Evolutionary conservation across 2,113 vertebrate genomes (phyloP), one percentile per base, ranked within the genome.

Genomic region (Tragelaphus imberbis): DNA sequence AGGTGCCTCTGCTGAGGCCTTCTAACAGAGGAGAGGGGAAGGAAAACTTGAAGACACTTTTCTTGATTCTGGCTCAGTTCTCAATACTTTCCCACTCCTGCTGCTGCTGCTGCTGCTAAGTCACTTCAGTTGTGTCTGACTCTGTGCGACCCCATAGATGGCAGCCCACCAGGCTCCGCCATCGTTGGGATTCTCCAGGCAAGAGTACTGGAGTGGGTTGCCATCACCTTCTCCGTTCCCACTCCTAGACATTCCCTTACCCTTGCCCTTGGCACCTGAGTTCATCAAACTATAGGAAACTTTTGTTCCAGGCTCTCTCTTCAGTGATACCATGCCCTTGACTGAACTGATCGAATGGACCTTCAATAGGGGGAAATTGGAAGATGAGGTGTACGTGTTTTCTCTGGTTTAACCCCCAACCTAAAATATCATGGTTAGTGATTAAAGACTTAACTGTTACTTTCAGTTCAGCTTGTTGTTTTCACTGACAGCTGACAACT

Each of bases 401-500:
- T 89, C 16, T 84, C 49, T 33, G 30, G 9, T 47, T 91, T 47
- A 84, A 47, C 3, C 5, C 28, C 58, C 58, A 36, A 9, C 17
- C 93, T 65, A 59, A 33, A 75, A 7, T 13, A 65, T 65, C 28
- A 75, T 3, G 6, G 9, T 63, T 80, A 28, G 8, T 55, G 16
- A 33, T 30, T 79, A 44, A 89, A 90, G 33, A 0, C 5, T 81
- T 81, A 27, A 49, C 16, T 16, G 11, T 86, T 47, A 10, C 51
- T 92, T 23, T 93, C 3, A 28, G 13, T 86, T 88, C 68, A 4
- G 11, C 8, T 96, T 85, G 6, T 21, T 63, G 16, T 94, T 82
- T 94, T 90, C 88, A 97, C 65, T 65, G 53, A 95, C 36, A 84
- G 16, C 47, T 80, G 40, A 80, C 14, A 71, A 27, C 33, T 80